Evolutionary conservation across 2,113 vertebrate species (phyloP), one percentile per base, ranked within the genome.

Genomic region (Heterotilapia buettikoferi): DNA sequence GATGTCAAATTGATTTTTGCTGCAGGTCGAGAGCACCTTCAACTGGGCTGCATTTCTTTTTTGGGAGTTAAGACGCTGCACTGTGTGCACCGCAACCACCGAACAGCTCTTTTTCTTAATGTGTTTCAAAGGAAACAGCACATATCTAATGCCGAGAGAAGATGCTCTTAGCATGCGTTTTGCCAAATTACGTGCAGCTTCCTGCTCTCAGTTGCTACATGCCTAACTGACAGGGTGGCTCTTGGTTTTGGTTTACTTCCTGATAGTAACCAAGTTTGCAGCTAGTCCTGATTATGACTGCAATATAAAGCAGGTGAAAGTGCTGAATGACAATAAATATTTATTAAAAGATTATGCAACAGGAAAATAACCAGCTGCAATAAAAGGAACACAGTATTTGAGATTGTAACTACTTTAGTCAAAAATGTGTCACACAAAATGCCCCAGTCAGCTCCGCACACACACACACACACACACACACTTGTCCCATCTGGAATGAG

Each of bases 1-100:
- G 86, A 80, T 93, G 91, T 92, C 87, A 89, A 92, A 85, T 57
- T 7, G 78, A 85, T 90, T 86, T 90, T 87, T 5, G 56, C 87
- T 92, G 81, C 86, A 87, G 84, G 80, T 92, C 73, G 4, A 52
- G 53, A 68, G 63, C 47, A 40, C 47, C 73, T 84, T 89, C 26
- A 89, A 53, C 79, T 24, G 33, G 84, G 66, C 47, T 43, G n/a
- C 76, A 88, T 92, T 90, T 86, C 21, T 81, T 68, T 21, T 52
- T 57, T 38, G 47, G 13, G 43, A 78, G 54, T 50, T 24, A 57
- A 82, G 29, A 45, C 43, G 24, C 52, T 80, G 88, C 86, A 19
- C 53, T 7, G 26, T 38, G 61, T 38, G 24, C 2, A 54, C 29
- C 8, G 57, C n/a, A 81, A 43, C 13, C 16, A 21, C 11, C 2